phyloP scores from a whole-genome alignment of 2,113 vertebrate species.

The Zootoca vivipara region DNA sequence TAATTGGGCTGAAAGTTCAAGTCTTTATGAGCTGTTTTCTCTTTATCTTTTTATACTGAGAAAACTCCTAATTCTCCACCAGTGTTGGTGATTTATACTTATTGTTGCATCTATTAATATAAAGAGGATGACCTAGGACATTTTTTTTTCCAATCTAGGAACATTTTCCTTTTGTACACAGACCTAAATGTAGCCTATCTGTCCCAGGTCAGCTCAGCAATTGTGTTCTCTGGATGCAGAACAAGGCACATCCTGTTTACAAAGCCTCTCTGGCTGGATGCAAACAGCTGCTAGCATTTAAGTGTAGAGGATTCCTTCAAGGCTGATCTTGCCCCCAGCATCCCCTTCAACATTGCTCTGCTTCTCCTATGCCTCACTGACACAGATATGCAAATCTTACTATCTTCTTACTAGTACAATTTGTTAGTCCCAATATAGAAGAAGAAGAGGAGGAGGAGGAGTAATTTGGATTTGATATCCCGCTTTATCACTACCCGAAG shows the following conservation, averaged over 20 bases:
- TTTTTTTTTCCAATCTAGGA: not conserved
- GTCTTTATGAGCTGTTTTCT: not conserved
- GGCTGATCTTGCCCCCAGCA: conserved; percentile 8
- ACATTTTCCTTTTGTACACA: too few relatives aligned
- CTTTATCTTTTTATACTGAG: not conserved
- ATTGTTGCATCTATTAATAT: not conserved
- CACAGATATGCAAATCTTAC: conserved; percentile 8
- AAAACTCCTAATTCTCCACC: not conserved
- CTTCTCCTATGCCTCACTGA: conserved; percentile 22
- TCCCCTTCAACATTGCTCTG: not conserved
- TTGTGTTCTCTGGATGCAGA: conserved; percentile 27
- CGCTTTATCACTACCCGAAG: too few relatives aligned
- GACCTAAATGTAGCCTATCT: not conserved
- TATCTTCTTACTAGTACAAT: not conserved
- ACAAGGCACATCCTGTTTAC: conserved; percentile 67
- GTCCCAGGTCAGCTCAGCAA: conserved; percentile 1
- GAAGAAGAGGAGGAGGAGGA: too few relatives aligned
- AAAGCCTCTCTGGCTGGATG: conserved; percentile 17
- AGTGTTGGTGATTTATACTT: not conserved
- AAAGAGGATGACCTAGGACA: not conserved
- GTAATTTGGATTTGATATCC: too few relatives aligned
- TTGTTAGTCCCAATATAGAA: not conserved
- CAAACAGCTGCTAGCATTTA: conserved; percentile 70
- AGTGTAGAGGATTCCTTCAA: conserved; percentile 31
- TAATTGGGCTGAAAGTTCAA: not conserved